Evolutionary conservation across 1,140 invertebrate genomes (phyloP).

Genomic region (Anastrepha obliqua): DNA sequence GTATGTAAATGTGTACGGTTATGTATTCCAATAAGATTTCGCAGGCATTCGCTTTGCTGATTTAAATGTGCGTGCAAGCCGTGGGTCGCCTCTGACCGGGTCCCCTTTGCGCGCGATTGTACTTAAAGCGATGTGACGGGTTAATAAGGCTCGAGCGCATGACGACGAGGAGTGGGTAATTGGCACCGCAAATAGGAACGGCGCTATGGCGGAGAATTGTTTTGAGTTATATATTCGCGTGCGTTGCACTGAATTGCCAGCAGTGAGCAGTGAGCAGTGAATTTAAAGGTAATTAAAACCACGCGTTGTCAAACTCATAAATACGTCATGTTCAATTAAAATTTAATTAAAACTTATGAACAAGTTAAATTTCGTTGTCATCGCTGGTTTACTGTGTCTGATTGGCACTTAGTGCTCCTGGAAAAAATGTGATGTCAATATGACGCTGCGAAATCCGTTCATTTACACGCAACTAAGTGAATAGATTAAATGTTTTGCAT

Average conservation of each 20-base stretch:
- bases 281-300: constrained; percentile 52
- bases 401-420: background rate
- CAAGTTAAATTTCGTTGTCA: constrained; percentile 33
- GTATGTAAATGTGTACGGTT: background rate
- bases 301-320: constrained; percentile 53
- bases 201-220: background rate
- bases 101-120: background rate
- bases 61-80: background rate
- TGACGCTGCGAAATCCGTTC: background rate
- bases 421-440: background rate
- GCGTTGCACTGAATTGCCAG: background rate
- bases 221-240: background rate
- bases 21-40: no score
- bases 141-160: constrained; percentile 19
- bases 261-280: background rate
- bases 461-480: constrained; percentile 45
- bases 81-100: background rate
- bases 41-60: background rate
- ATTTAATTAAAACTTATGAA: constrained; percentile 47
- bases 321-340: constrained; percentile 53
- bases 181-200: background rate
- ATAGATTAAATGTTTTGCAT: constrained; percentile 38
- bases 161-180: background rate
- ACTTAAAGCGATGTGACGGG: background rate
- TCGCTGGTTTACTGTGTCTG: background rate